A percentile compares a stretch with the other conserved stretches of the same genome.
These are phyloP conservation scores for Clamator glandarius DNA, from an alignment of 2,797 vertebrate species.

Conservation along the genomic window DNA sequence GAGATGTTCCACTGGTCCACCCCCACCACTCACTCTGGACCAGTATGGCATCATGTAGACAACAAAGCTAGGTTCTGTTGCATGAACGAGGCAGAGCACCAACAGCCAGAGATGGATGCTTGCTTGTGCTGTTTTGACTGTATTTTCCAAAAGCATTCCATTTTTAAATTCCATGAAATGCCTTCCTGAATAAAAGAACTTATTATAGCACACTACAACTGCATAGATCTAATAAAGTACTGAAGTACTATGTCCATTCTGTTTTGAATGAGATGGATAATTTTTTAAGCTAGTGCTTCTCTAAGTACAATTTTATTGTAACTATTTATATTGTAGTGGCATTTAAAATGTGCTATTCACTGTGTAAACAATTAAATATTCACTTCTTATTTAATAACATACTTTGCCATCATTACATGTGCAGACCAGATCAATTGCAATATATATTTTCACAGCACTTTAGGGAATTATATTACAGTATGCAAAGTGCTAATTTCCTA, in stretches of 20 bases:
- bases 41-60: too few relatives aligned
- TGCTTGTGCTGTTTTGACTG: not conserved
- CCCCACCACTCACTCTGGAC: too few relatives aligned
- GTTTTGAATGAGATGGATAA: not conserved
- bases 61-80: too few relatives aligned
- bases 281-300: not conserved
- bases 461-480: slow-evolving; percentile 61
- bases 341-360: slow-evolving; percentile 1
- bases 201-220: not conserved
- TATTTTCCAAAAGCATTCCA: not conserved
- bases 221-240: not conserved
- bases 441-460: slow-evolving; percentile 24
- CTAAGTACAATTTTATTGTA: not conserved
- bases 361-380: slow-evolving; percentile 53
- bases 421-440: slow-evolving; percentile 37
- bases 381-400: slow-evolving; percentile 46
- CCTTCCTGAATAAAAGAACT: not conserved
- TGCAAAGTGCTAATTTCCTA: slow-evolving; percentile 64
- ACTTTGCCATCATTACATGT: slow-evolving; percentile 19
- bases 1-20: too few relatives aligned
- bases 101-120: too few relatives aligned
- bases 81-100: too few relatives aligned
- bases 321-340: not conserved
- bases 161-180: not conserved
- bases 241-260: not conserved